phyloP scores from a whole-genome alignment of 2,113 vertebrate species.

The Catharus fuscescens region DNA sequence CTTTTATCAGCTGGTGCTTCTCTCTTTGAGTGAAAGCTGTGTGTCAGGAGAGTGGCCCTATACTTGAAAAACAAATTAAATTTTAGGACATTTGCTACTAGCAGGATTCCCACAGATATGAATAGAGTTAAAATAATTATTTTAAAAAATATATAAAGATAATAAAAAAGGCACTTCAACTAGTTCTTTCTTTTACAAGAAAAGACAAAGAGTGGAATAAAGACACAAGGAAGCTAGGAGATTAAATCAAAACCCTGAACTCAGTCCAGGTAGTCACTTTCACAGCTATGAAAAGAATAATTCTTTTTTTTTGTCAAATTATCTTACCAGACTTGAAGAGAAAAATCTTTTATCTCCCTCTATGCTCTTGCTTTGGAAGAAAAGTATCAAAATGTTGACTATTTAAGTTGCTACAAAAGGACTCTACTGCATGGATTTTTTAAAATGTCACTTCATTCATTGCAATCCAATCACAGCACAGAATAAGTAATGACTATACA shows the following conservation, averaged over 20 bases:
- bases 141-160: background rate
- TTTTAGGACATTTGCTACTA: background rate
- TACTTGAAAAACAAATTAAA: background rate
- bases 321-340: background rate
- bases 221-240: background rate
- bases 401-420: background rate
- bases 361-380: background rate
- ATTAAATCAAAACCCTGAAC: background rate
- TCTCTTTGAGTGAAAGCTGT: background rate
- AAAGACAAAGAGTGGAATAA: background rate
- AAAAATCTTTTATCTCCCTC: background rate
- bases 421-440: background rate
- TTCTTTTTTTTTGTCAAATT: background rate
- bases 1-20: background rate
- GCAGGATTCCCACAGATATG: background rate
- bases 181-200: background rate
- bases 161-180: background rate
- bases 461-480: background rate
- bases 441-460: background rate
- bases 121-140: background rate
- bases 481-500: background rate
- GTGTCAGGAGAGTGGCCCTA: background rate
- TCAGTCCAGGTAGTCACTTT: background rate
- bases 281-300: background rate
- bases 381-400: background rate